Evolutionary conservation across 2,113 vertebrate species (phyloP).

Genomic region (Trogon surrucura): DNA sequence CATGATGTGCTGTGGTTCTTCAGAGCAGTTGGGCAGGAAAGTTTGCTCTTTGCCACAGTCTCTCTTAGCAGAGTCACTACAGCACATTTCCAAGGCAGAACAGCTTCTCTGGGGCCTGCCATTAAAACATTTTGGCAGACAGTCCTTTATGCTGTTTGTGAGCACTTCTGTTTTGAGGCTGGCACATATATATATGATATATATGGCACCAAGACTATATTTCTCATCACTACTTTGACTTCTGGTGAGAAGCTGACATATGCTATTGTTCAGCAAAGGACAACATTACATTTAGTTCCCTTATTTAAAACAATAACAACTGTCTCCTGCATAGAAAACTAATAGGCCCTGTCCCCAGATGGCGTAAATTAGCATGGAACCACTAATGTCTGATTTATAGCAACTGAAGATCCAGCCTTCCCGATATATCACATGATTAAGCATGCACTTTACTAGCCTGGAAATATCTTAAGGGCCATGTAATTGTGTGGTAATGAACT

Average conservation of each 20-base stretch:
- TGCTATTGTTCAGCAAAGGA: slow-evolving; percentile 48
- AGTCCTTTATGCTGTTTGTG: neutral
- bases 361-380: slow-evolving; percentile 45
- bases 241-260: slow-evolving; percentile 21
- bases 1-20: neutral
- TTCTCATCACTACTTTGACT: slow-evolving; percentile 4
- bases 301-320: slow-evolving; percentile 50
- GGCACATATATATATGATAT: neutral
- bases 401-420: slow-evolving; percentile 38
- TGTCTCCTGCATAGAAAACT: slow-evolving; percentile 45
- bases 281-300: neutral
- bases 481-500: slow-evolving; percentile 67
- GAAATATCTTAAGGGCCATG: slow-evolving; percentile 60
- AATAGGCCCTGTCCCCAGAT: slow-evolving; percentile 59
- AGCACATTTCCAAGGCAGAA: neutral
- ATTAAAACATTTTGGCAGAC: neutral
- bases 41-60: neutral
- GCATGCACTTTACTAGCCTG: slow-evolving; percentile 43
- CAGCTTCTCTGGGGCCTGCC: neutral
- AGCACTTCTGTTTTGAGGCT: neutral
- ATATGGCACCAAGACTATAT: neutral
- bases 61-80: neutral
- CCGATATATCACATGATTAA: slow-evolving; percentile 57
- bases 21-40: neutral
- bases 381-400: slow-evolving; percentile 61